Conservation (phyloP, 2,797 vertebrate species). For the Galago senegalensis region DNA sequence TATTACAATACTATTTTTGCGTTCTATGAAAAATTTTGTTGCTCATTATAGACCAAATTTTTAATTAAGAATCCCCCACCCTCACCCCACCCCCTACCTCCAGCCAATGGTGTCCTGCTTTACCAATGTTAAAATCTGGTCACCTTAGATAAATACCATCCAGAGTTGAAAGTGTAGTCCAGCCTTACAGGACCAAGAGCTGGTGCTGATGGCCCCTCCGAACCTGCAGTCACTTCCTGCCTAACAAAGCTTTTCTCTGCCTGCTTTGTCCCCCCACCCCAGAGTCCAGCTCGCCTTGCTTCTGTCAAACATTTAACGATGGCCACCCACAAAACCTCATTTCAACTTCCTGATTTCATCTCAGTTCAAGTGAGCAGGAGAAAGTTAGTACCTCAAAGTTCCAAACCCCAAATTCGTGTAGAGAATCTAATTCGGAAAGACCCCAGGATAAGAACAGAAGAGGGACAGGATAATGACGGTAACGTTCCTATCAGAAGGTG, state of each 20-base stretch:
- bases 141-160: neutral
- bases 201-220: neutral
- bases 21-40: no score
- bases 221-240: no score
- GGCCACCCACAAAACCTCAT: neutral
- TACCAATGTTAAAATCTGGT: no score
- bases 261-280: neutral
- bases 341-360: neutral
- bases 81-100: no score
- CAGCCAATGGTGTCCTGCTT: no score
- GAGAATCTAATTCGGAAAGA: neutral
- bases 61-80: no score
- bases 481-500: neutral
- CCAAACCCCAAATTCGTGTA: neutral
- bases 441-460: neutral
- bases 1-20: no score
- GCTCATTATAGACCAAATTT: no score
- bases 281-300: neutral
- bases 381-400: neutral
- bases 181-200: neutral
- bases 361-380: neutral
- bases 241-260: neutral
- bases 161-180: neutral
- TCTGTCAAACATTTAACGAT: neutral
- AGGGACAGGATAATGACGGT: rapidly evolving